Percentiles rank a stretch among this genome's conserved stretches.
phyloP scores from a whole-genome alignment of 2,888 invertebrate genomes.

The Plebejus melissa region DNA sequence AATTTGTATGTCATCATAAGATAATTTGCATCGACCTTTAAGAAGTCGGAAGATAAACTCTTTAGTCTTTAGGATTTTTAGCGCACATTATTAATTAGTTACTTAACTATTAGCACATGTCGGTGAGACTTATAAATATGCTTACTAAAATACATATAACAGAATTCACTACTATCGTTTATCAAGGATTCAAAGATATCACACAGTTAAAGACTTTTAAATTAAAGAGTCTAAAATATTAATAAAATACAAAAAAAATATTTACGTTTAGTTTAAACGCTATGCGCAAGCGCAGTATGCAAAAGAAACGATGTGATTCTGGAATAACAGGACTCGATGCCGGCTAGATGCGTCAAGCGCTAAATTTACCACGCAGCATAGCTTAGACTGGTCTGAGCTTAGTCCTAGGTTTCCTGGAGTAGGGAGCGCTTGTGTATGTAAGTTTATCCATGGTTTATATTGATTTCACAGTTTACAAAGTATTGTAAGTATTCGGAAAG shows the following conservation, averaged over 20 bases:
- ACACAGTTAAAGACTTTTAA: no score
- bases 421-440: slow-evolving; percentile 32
- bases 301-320: slow-evolving; percentile 16
- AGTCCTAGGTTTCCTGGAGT: slow-evolving; percentile 34
- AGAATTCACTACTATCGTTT: no score
- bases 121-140: no score
- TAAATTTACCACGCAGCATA: slow-evolving; percentile 38
- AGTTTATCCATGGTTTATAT: not conserved
- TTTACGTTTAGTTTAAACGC: not conserved
- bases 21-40: no score
- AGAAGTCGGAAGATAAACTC: no score
- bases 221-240: not conserved
- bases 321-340: slow-evolving; percentile 32
- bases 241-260: not conserved
- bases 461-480: not conserved
- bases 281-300: not conserved
- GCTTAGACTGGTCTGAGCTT: slow-evolving; percentile 36
- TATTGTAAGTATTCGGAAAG: not conserved
- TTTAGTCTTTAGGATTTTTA: no score
- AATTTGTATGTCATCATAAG: not conserved
- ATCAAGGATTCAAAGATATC: no score
- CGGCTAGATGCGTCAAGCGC: slow-evolving; percentile 37
- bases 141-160: no score
- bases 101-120: no score
- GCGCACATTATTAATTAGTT: no score